phyloP scores from a whole-genome alignment of 2,113 vertebrate genomes.

The Nansenia antarctica region DNA sequence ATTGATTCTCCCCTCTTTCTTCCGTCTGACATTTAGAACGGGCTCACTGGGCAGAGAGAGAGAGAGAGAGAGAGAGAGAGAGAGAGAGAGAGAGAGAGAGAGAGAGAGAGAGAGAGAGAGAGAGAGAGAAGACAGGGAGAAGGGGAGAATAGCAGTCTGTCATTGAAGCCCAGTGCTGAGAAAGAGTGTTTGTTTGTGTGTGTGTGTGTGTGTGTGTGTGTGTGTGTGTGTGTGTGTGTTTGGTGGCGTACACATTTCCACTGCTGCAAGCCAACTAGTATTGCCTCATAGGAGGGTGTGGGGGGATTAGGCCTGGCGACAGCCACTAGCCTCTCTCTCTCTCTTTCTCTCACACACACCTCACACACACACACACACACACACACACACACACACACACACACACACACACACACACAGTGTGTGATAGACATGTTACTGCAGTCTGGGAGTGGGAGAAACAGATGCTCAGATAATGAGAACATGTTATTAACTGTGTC shows the following conservation, averaged over 20 bases:
- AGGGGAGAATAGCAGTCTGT: constrained; percentile 31
- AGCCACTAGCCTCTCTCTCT: constrained; percentile 18
- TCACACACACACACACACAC: not conserved
- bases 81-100: constrained; percentile 4
- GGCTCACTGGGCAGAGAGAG: constrained; percentile 36
- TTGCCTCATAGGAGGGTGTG: constrained; percentile 62
- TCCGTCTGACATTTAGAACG: constrained; percentile 53
- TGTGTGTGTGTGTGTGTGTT: constrained; percentile 34
- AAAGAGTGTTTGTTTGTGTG: constrained; percentile 21
- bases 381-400: constrained; percentile 7
- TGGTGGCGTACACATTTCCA: constrained; percentile 71
- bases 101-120: not conserved
- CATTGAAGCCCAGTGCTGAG: constrained; percentile 28
- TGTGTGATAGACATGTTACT: no score
- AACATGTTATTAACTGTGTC: no score
- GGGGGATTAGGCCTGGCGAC: constrained; percentile 30
- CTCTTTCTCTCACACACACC: not conserved
- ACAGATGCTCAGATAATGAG: no score
- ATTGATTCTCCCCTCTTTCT: constrained; percentile 20
- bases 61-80: constrained; percentile 13
- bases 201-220: constrained; percentile 38
- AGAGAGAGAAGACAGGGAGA: constrained; percentile 19
- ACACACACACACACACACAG: no score
- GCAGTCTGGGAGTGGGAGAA: no score
- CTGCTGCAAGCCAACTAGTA: constrained; percentile 68